A percentile compares a stretch with the other conserved stretches of the same genome.
Conservation (phyloP, 2,113 vertebrate genomes). For the Syngnathus floridae region DNA sequence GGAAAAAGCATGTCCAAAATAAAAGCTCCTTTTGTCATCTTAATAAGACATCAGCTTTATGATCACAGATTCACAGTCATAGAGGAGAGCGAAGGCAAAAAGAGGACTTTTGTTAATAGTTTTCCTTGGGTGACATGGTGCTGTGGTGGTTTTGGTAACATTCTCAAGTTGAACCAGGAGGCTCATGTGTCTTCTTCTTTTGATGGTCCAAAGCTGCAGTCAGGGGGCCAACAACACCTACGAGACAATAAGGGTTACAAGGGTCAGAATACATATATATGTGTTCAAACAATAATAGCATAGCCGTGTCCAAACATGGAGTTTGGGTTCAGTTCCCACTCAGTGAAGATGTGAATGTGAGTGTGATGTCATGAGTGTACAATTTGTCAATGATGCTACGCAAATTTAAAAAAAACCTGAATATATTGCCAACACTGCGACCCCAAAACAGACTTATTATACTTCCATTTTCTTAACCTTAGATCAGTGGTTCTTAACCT, state of each 20-base stretch:
- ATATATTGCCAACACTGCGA: no score
- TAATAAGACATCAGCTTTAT: constrained; percentile 33
- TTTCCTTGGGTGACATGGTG: constrained; percentile 53
- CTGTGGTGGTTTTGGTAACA: constrained; percentile 43
- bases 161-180: constrained; percentile 61
- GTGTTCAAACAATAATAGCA: no score
- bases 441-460: no score
- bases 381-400: no score
- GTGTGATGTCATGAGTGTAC: no score
- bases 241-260: constrained; percentile 52
- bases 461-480: no score
- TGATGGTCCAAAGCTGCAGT: constrained; percentile 51
- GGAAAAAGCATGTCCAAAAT: constrained; percentile 67
- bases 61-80: constrained; percentile 39
- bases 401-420: no score
- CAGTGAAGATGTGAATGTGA: no score
- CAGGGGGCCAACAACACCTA: constrained; percentile 57
- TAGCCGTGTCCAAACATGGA: no score
- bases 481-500: neutral
- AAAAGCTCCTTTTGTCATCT: constrained; percentile 53
- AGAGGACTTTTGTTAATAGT: constrained; percentile 39
- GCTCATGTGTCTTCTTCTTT: constrained; percentile 55
- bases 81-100: constrained; percentile 45
- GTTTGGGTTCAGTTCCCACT: no score
- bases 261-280: constrained; percentile 18